phyloP scores from a whole-genome alignment of 2,888 invertebrate species.

The Andricus curvator region DNA sequence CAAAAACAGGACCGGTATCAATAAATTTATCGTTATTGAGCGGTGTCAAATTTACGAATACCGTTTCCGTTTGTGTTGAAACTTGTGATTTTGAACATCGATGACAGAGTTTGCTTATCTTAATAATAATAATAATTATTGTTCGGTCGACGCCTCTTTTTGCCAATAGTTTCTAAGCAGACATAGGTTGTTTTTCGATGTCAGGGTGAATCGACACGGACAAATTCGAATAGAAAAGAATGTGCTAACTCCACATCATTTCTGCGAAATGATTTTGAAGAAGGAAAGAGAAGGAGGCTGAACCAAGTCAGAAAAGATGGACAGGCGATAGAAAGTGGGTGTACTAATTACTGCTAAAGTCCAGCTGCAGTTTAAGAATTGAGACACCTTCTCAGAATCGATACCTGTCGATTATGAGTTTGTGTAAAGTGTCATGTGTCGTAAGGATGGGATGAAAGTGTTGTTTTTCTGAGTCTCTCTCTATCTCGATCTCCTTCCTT shows the following conservation, averaged over 20 bases:
- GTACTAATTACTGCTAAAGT: conserved; percentile 54
- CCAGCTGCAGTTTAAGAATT: conserved; percentile 64
- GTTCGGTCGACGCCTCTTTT: conserved; percentile 8
- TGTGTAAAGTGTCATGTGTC: conserved; percentile 42
- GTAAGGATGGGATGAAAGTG: conserved; percentile 51
- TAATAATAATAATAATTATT: conserved; percentile 21
- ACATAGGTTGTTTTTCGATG: conserved; percentile 34
- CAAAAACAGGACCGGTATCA: conserved; percentile 31
- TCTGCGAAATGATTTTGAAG: conserved; percentile 20
- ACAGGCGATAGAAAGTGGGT: conserved; percentile 7
- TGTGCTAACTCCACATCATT: conserved; percentile 28
- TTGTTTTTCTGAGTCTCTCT: conserved; percentile 52
- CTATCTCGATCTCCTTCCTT: conserved; percentile 4
- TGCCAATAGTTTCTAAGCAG: conserved; percentile 27
- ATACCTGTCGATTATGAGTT: conserved; percentile 63
- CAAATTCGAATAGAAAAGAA: conserved; percentile 35
- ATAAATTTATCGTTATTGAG: conserved; percentile 33
- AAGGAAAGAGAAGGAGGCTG: conserved; percentile 42
- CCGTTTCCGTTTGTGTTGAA: conserved; percentile 25
- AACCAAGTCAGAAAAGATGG: conserved; percentile 52
- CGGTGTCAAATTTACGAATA: conserved; percentile 26
- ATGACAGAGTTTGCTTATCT: conserved; percentile 2
- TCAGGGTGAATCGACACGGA: conserved; percentile 26
- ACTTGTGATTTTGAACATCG: not conserved
- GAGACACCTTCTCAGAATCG: conserved; percentile 55